Base-by-base conservation (phyloP, 2,888 invertebrate species). In the Acrocera orbiculus region DNA sequence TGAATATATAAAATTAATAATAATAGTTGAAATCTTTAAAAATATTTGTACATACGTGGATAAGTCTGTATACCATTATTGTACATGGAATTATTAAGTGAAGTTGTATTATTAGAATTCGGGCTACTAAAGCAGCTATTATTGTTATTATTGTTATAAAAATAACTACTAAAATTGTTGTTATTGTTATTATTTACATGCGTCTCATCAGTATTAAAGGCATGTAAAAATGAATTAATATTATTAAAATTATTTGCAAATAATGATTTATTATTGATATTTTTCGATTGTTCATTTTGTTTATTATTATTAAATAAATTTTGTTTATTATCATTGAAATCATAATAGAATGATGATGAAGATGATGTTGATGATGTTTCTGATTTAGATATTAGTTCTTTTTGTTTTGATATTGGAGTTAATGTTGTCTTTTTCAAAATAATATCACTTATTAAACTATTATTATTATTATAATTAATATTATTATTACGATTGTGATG, bases 1-100 rank as follows among this genome's bases (percentile, higher is more conserved):
- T n/a, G n/a, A n/a, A n/a, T n/a, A n/a, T n/a, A n/a, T n/a, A n/a
- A n/a, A n/a, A n/a, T n/a, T n/a, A n/a, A n/a, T n/a, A n/a, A n/a
- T n/a, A n/a, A n/a, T n/a, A n/a, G n/a, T n/a, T n/a, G n/a, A n/a
- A n/a, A 6, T 29, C 20, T 30, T 46, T 45, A 46, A 38, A 46
- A 46, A 42, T 46, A 45, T 39, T 46, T 46, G 43, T 46, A 46
- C 42, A 43, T 42, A 37, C 43, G 41, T 22, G 40, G 40, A 30
- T 40, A 43, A 24, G 39, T 39, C 34, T 44, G 42, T 19, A 37
- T n/a, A 30, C 34, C 27, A 36, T 15, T 10, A 40, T 22, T 17
- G 30, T 23, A 11, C n/a, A 23, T 23, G 23, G 23, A 27, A 29
- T 40, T 40, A 25, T 33, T 40, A 19, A 9, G 11, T 11, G 5